Evolutionary conservation across 1,140 invertebrate species (phyloP).

Genomic region (Meloidogyne floridensis): DNA sequence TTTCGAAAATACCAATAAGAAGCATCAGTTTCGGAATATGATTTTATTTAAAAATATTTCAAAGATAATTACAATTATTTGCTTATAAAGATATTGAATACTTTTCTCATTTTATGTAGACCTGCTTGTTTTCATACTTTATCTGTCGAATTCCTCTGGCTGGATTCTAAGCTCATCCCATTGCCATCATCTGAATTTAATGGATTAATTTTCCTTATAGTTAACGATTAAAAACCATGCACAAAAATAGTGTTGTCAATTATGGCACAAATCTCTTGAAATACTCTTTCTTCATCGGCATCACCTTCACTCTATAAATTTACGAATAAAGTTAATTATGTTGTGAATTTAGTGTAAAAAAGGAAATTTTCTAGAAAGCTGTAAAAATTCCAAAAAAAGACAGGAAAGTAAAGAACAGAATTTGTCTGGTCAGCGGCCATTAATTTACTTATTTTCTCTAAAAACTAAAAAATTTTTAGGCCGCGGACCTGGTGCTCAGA

Average conservation of each 20-base stretch:
- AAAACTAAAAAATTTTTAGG: conserved; percentile 16
- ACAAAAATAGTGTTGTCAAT: conserved; percentile 61
- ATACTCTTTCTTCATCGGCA: conserved; percentile 52
- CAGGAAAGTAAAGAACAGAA: background rate
- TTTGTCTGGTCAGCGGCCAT: conserved; percentile 16
- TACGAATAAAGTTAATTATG: conserved; percentile 6
- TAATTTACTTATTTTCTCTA: background rate
- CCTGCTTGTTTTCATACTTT: background rate
- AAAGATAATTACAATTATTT: too few relatives aligned
- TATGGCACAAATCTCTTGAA: conserved; percentile 53
- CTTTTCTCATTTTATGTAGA: background rate
- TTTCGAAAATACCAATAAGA: too few relatives aligned
- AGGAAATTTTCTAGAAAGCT: background rate
- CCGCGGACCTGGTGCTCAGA: conserved; percentile 35
- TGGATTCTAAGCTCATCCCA: conserved; percentile 52
- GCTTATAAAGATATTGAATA: background rate
- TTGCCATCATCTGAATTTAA: conserved; percentile 52
- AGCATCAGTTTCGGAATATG: too few relatives aligned
- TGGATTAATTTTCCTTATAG: background rate
- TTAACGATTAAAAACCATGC: conserved; percentile 45
- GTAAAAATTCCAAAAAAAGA: conserved; percentile 25
- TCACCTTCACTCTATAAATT: conserved; percentile 58
- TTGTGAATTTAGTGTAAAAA: conserved; percentile 23
- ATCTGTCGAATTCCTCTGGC: conserved; percentile 43
- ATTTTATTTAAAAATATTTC: too few relatives aligned